Base-by-base conservation (phyloP, 2,888 invertebrate genomes). In the Gnatocerus cornutus region DNA sequence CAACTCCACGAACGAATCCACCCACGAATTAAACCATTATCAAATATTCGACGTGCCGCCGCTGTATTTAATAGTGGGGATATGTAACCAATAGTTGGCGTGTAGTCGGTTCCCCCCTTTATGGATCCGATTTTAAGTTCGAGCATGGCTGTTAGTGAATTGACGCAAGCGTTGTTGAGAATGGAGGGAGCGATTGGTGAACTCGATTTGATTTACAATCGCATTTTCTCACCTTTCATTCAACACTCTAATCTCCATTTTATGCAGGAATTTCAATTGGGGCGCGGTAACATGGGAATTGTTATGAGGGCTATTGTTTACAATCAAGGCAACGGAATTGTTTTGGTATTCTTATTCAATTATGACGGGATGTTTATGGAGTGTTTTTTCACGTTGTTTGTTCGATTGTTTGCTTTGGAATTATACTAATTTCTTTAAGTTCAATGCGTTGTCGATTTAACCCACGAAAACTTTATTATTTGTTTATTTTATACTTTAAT, bases 71-170 rank as follows among this genome's bases (percentile, higher is more conserved):
- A 71, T 65, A 62, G 78, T 74, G 77, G 78, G 76, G 74, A 59
- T 55, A 12, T 30, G 59, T 67, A 70, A 72, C 78, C 78, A 78
- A 79, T 79, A 73, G 76, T 73, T 72, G 67, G 68, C 73, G 67
- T 52, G 65, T 63, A 68, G 72, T 50, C 69, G 64, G 66, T 66
- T 71, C 73, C 72, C 72, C 71, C 71, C 69, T 70, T 68, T 72
- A 73, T 75, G 72, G 76, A 74, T 74, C 73, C 73, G 65, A 69
- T 69, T 66, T 69, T 66, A 58, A 64, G 73, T 74, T 72, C 71
- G 79, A 77, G 80, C 79, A 80, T 80, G 80, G 80, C 80, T 75
- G 77, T 71, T 78, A 62, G 61, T 59, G 48, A 37, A 55, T 41
- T 43, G 21, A 66, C 75, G 78, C 77, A 56, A 65, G 78, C 79